These are phyloP conservation scores for Oreochromis niloticus DNA, from an alignment of 2,113 vertebrate genomes.

Conservation along the genomic window DNA sequence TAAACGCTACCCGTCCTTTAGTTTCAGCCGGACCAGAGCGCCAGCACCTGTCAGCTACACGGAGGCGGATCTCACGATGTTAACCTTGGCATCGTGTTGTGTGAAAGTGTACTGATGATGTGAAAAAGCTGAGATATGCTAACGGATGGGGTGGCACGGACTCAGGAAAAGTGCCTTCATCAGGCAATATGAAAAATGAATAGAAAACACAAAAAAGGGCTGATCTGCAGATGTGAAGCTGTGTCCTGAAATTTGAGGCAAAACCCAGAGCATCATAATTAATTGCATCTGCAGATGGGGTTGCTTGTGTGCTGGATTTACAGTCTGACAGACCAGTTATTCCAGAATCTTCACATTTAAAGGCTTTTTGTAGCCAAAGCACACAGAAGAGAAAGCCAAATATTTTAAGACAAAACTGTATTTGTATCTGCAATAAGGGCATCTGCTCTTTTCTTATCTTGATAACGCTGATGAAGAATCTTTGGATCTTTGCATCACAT, in stretches of 20 bases:
- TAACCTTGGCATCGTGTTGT: not conserved
- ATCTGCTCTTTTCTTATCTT: not conserved
- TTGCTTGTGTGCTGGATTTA: not conserved
- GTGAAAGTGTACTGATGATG: not conserved
- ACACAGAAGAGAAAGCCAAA: not conserved
- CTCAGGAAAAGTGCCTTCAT: not conserved
- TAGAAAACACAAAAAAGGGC: not conserved
- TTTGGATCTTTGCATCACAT: not conserved
- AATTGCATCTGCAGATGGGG: not conserved
- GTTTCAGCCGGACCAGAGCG: not conserved
- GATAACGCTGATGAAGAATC: not conserved
- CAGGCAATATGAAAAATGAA: not conserved
- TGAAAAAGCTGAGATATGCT: not conserved
- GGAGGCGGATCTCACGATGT: not conserved
- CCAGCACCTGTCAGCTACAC: not conserved
- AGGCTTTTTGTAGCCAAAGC: not conserved
- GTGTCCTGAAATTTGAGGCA: not conserved
- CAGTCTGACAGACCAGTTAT: not conserved
- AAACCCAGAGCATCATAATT: not conserved
- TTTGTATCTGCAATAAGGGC: not conserved
- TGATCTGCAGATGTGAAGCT: not conserved
- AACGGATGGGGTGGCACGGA: not conserved
- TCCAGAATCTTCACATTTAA: not conserved
- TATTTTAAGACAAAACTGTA: not conserved
- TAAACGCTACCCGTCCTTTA: not conserved